Conservation (phyloP, 2,888 invertebrate genomes). For the Andrena minutula region DNA sequence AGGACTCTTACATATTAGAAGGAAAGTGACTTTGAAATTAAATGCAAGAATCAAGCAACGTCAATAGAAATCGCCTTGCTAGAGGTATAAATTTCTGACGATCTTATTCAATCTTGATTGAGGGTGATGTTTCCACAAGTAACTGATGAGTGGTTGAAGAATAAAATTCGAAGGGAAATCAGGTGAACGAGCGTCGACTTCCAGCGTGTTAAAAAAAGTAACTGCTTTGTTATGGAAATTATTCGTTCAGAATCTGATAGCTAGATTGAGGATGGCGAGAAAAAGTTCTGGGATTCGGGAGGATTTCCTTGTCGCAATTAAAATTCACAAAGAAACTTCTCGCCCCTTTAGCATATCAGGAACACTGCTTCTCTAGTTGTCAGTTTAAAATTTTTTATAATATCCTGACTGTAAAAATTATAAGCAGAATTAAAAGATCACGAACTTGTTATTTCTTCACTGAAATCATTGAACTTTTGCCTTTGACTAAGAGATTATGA, state of each 20-base stretch:
- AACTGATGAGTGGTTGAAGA: too few species aligned
- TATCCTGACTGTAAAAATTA: neutral
- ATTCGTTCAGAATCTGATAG: slow-evolving; percentile 24
- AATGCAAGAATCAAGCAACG: neutral
- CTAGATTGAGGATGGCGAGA: neutral
- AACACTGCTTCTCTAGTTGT: slow-evolving; percentile 8
- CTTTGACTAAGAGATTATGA: neutral
- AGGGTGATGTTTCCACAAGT: too few species aligned
- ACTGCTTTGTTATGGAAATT: slow-evolving; percentile 41
- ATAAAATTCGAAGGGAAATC: too few species aligned
- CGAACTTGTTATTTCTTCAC: neutral
- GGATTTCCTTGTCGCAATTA: slow-evolving; percentile 42
- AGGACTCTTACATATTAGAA: too few species aligned
- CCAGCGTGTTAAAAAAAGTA: neutral
- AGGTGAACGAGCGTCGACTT: neutral
- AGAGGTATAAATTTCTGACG: neutral
- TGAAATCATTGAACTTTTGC: too few species aligned
- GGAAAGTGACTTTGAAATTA: neutral
- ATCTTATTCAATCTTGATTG: too few species aligned
- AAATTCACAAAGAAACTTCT: slow-evolving; percentile 32
- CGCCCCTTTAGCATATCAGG: slow-evolving; percentile 1
- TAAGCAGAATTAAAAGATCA: neutral
- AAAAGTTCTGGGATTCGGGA: slow-evolving; percentile 14
- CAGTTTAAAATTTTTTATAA: slow-evolving; percentile 3
- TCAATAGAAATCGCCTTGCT: neutral